A percentile compares a stretch with the other conserved stretches of the same genome.
phyloP scores from a whole-genome alignment of 2,113 vertebrate species.

The Balaenoptera acutorostrata region DNA sequence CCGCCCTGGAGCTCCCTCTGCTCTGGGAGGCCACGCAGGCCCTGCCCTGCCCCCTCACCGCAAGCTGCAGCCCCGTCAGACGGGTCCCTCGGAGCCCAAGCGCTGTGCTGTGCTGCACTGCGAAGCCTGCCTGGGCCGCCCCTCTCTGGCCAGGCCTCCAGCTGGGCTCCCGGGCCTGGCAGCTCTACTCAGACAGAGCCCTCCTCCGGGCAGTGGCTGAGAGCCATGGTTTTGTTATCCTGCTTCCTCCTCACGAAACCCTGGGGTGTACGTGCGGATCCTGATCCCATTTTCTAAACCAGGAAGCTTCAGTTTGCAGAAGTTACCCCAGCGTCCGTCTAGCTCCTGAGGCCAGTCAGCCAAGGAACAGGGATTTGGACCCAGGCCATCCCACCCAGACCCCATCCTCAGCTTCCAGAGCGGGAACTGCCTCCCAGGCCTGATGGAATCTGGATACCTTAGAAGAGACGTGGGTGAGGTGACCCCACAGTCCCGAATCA shows the following conservation, averaged over 20 bases:
- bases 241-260: background rate
- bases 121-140: background rate
- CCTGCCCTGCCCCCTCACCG: background rate
- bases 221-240: background rate
- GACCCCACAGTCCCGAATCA: background rate
- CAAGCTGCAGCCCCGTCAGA: background rate
- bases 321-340: background rate
- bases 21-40: background rate
- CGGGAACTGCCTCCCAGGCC: background rate
- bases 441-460: background rate
- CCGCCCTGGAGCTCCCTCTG: background rate
- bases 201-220: rapidly evolving
- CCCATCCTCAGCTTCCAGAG: too few relatives aligned
- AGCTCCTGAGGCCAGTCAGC: background rate
- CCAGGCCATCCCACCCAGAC: rapidly evolving
- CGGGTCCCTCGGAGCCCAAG: background rate
- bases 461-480: background rate
- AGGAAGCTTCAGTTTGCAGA: background rate
- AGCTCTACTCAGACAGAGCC: rapidly evolving
- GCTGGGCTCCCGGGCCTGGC: rapidly evolving
- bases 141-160: background rate
- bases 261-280: rapidly evolving
- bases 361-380: background rate
- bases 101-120: background rate
- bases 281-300: background rate